Evolutionary conservation across 2,113 vertebrate species (phyloP).

Genomic region (Eolophus roseicapilla): DNA sequence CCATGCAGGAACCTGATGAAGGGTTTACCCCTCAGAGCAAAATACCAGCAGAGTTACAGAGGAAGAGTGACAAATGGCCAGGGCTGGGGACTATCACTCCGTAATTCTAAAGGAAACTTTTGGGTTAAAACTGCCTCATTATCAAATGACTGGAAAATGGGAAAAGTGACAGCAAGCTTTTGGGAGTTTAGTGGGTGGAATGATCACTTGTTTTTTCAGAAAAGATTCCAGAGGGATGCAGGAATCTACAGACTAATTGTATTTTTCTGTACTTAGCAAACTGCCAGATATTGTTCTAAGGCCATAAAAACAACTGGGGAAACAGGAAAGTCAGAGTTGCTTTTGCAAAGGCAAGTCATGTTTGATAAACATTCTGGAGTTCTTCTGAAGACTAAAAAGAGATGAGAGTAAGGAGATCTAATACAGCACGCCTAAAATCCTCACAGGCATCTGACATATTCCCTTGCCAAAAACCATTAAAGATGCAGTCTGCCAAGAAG

Average conservation of each 20-base stretch:
- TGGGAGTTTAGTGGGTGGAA: neutral
- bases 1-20: neutral
- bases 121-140: neutral
- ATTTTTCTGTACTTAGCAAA: neutral
- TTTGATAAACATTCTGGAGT: neutral
- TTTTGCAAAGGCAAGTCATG: neutral
- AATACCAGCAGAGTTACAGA: neutral
- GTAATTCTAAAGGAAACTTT: neutral
- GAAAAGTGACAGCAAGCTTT: neutral
- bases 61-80: neutral
- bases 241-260: neutral
- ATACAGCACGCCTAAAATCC: neutral
- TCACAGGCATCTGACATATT: neutral
- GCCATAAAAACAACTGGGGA: neutral
- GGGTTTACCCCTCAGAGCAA: neutral
- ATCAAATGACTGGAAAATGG: neutral
- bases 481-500: neutral
- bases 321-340: neutral
- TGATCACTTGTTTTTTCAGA: neutral
- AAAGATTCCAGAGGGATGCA: neutral
- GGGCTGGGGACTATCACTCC: neutral
- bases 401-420: neutral
- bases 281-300: neutral
- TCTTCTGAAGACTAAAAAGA: neutral
- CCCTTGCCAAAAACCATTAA: neutral